A percentile compares a stretch with the other conserved stretches of the same genome.
These are phyloP conservation scores for Rhodophaea formosa DNA, from an alignment of 2,888 invertebrate species.

Conservation along the genomic window DNA sequence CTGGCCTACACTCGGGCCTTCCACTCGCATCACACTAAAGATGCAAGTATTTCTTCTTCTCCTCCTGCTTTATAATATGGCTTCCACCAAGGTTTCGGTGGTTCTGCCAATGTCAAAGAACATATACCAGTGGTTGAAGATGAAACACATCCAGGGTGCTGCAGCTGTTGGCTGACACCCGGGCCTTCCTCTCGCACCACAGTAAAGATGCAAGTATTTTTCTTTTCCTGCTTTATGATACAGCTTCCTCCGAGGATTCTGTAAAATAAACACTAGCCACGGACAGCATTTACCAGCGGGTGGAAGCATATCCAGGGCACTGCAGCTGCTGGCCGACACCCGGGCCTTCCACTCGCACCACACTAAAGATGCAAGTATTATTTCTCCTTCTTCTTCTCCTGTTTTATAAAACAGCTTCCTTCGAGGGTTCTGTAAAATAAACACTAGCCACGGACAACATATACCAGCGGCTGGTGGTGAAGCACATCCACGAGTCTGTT, in stretches of 20 bases:
- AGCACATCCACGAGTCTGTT: too few species aligned
- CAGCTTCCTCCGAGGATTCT: too few species aligned
- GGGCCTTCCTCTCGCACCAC: slow-evolving; percentile 93
- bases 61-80: too few species aligned
- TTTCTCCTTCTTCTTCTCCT: too few species aligned
- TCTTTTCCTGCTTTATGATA: too few species aligned
- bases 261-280: too few species aligned
- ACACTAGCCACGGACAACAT: slow-evolving; percentile 87
- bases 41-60: slow-evolving; percentile 86
- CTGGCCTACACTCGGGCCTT: slow-evolving; percentile 90
- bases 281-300: too few species aligned
- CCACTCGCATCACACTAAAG: slow-evolving; percentile 93
- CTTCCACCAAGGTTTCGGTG: too few species aligned
- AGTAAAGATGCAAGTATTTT: slow-evolving; percentile 89
- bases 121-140: slow-evolving; percentile 89
- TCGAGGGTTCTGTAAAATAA: too few species aligned
- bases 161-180: slow-evolving; percentile 86
- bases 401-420: too few species aligned
- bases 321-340: slow-evolving; percentile 87
- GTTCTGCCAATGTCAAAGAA: too few species aligned
- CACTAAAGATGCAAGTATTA: slow-evolving; percentile 88
- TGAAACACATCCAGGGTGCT: slow-evolving; percentile 97
- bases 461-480: too few species aligned
- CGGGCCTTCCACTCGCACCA: slow-evolving; percentile 93
- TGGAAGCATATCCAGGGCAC: slow-evolving; percentile 85